These are phyloP conservation scores for Brotula barbata DNA, from an alignment of 2,797 vertebrate genomes.

Conservation along the genomic window DNA sequence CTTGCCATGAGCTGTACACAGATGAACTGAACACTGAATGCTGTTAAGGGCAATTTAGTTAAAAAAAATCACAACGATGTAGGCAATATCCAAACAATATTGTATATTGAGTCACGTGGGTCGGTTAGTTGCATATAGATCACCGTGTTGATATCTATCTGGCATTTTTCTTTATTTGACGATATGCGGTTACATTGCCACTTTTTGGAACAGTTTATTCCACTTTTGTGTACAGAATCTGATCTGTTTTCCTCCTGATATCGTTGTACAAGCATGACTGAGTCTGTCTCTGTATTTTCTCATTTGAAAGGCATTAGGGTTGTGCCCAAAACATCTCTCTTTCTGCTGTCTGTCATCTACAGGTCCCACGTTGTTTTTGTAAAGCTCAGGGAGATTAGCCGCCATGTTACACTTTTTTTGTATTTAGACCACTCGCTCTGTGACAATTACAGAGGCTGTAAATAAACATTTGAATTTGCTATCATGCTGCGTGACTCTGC, in stretches of 20 bases:
- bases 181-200: conserved; percentile 15
- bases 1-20: conserved; percentile 26
- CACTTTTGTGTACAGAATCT: conserved; percentile 31
- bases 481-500: conserved; percentile 73
- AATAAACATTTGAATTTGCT: conserved; percentile 99
- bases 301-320: conserved; percentile 68
- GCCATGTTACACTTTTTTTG: conserved; percentile 75
- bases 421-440: conserved; percentile 89
- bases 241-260: conserved; percentile 20
- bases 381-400: conserved; percentile 98
- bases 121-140: background rate
- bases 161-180: conserved; percentile 6
- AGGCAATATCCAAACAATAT: conserved; percentile 26
- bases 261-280: conserved; percentile 49
- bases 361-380: conserved; percentile 87
- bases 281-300: conserved; percentile 41
- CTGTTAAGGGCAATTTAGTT: conserved; percentile 29
- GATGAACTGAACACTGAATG: conserved; percentile 39
- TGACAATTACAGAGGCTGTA: conserved; percentile 91
- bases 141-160: background rate
- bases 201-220: conserved; percentile 30
- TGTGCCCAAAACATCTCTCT: conserved; percentile 69
- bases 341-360: conserved; percentile 80
- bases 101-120: no score
- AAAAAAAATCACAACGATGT: background rate